phyloP scores from a whole-genome alignment of 2,888 invertebrate genomes.

The Sphinx pinastri region DNA sequence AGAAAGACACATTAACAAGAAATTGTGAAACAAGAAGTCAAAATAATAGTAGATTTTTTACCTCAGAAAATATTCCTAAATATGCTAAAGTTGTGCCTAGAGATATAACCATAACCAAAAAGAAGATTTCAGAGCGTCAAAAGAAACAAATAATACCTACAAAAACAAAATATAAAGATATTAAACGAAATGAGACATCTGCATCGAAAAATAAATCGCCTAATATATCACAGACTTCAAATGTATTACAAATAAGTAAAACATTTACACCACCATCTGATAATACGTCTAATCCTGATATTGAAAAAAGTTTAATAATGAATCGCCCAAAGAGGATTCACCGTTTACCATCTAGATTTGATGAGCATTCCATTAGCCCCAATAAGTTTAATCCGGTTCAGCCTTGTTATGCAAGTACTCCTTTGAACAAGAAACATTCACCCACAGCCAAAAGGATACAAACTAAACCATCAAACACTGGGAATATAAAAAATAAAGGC shows the following conservation, averaged over 20 bases:
- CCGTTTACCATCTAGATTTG: constrained; percentile 66
- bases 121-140: background rate
- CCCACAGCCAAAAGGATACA: background rate
- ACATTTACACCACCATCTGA: constrained; percentile 43
- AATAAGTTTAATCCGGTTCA: constrained; percentile 61
- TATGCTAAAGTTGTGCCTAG: background rate
- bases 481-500: constrained; percentile 1
- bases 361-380: constrained; percentile 69
- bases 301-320: constrained; percentile 53
- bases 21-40: background rate
- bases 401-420: constrained; percentile 69
- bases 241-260: background rate
- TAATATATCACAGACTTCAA: background rate
- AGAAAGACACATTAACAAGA: background rate
- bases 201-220: background rate
- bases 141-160: background rate
- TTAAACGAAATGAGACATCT: background rate
- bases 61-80: background rate
- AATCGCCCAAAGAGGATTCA: constrained; percentile 65
- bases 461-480: background rate
- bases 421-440: constrained; percentile 34
- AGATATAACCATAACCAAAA: background rate
- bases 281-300: constrained; percentile 50
- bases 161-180: background rate
- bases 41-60: background rate